Conservation (phyloP, 2,113 vertebrate species). For the Nothobranchius furzeri region DNA sequence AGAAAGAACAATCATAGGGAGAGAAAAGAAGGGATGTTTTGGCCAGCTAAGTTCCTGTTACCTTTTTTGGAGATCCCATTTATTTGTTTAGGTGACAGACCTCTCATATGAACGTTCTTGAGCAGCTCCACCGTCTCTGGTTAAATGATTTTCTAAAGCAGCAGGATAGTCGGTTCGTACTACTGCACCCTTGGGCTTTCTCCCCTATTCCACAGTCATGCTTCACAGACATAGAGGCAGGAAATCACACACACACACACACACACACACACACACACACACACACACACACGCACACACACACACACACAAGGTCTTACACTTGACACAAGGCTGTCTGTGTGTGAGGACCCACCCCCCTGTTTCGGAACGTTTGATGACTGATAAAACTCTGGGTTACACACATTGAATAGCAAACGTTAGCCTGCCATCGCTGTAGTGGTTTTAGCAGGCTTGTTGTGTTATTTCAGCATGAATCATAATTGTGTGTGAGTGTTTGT, state of each 20-base stretch:
- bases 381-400: constrained; percentile 16
- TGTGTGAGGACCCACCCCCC: constrained; percentile 17
- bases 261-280: too few species aligned
- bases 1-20: constrained; percentile 53
- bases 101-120: background rate
- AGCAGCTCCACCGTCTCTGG: background rate
- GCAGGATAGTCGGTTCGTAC: background rate
- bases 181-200: constrained; percentile 3
- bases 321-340: constrained; percentile 27
- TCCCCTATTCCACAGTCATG: constrained; percentile 16
- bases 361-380: constrained; percentile 31
- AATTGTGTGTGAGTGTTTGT: constrained; percentile 20
- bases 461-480: constrained; percentile 23
- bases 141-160: constrained; percentile 1
- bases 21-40: constrained; percentile 62
- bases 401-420: constrained; percentile 4
- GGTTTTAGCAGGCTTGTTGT: constrained; percentile 7
- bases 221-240: constrained; percentile 31
- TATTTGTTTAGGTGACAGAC: background rate
- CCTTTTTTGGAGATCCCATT: constrained; percentile 37
- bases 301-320: too few species aligned
- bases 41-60: constrained; percentile 69
- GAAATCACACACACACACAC: background rate
- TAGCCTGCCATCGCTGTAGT: background rate
- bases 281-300: too few species aligned